These are phyloP conservation scores for Helicoverpa assulta DNA, from an alignment of 2,888 invertebrate genomes.

Conservation along the genomic window DNA sequence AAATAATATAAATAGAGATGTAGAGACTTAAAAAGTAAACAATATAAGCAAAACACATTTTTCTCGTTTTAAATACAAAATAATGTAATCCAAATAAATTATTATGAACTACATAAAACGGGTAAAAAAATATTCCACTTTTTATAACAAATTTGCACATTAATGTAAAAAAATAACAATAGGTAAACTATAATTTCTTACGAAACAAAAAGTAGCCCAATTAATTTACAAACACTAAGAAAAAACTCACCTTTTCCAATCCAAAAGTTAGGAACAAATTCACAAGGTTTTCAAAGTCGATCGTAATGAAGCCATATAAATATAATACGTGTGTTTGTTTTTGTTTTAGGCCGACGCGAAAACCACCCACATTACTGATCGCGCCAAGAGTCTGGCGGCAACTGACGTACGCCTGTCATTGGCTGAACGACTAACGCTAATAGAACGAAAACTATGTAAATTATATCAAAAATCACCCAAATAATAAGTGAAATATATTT, in stretches of 20 bases:
- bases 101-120: too few species aligned
- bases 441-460: slow-evolving; percentile 12
- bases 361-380: slow-evolving; percentile 63
- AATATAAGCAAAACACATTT: too few species aligned
- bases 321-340: slow-evolving; percentile 68
- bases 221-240: not conserved
- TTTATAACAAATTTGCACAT: too few species aligned
- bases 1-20: too few species aligned
- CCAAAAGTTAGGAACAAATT: slow-evolving; percentile 41
- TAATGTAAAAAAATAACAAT: not conserved
- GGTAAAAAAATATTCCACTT: too few species aligned
- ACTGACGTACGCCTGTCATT: slow-evolving; percentile 75
- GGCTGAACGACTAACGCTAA: slow-evolving; percentile 54
- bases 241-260: slow-evolving; percentile 41
- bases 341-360: slow-evolving; percentile 66
- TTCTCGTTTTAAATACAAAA: too few species aligned
- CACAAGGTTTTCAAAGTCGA: slow-evolving; percentile 51
- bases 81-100: too few species aligned
- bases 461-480: not conserved
- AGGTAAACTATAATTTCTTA: not conserved
- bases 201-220: slow-evolving; percentile 5
- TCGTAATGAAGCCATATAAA: slow-evolving; percentile 70
- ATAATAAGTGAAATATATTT: not conserved
- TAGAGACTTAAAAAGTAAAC: too few species aligned
- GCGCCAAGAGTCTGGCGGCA: slow-evolving; percentile 77